Conservation (phyloP, 2,113 vertebrate genomes). For the Plotosus lineatus region DNA sequence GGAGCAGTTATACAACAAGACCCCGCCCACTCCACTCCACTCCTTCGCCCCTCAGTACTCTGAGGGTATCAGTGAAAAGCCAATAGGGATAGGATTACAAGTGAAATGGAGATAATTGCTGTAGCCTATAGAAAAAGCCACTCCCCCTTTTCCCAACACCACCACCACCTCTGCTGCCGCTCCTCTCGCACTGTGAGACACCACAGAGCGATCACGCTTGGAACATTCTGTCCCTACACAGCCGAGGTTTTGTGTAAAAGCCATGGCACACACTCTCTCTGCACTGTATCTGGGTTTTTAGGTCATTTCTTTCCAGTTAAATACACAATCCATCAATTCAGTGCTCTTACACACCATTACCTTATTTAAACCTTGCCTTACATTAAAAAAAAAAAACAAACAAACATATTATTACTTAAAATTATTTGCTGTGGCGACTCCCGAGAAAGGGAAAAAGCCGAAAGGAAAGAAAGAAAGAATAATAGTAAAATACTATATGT, state of each 20-base stretch:
- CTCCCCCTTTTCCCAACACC: neutral
- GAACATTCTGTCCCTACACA: conserved; percentile 50
- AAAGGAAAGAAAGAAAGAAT: too few relatives aligned
- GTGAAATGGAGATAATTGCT: conserved; percentile 19
- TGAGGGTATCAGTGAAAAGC: conserved; percentile 53
- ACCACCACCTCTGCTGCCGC: neutral
- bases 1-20: conserved; percentile 59
- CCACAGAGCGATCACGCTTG: neutral
- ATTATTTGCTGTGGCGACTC: too few relatives aligned
- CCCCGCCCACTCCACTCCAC: neutral
- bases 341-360: neutral
- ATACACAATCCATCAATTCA: neutral
- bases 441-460: too few relatives aligned
- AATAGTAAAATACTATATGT: too few relatives aligned
- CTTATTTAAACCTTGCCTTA: too few relatives aligned
- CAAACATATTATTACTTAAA: too few relatives aligned
- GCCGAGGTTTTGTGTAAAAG: neutral
- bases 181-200: neutral
- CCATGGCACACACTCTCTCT: neutral
- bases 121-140: neutral
- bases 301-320: neutral
- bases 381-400: too few relatives aligned
- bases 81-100: conserved; percentile 5
- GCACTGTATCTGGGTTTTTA: neutral
- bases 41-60: neutral